Base-by-base conservation (phyloP, 2,113 vertebrate species). In the Cranoglanis bouderius region DNA sequence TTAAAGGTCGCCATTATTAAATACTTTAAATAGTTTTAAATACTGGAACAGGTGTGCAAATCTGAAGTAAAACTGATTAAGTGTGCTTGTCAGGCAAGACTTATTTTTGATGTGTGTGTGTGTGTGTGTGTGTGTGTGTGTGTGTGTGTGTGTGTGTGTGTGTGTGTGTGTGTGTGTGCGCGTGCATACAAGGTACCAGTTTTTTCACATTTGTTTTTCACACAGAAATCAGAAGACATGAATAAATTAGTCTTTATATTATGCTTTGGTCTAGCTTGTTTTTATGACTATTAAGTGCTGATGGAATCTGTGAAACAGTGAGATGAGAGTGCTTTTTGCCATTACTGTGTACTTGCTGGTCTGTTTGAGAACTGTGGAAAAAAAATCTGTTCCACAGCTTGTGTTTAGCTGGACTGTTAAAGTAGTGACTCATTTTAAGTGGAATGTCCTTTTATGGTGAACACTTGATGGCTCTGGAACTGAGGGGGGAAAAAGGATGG, bases 211-310 rank as follows among this genome's bases (percentile, higher is more conserved):
- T 86, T 95, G 85, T 94, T 89, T 93, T 93, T 92, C 84, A 92
- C 90, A 89, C 88, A 92, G 87, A 85, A 70, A 75, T 86, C 89
- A 78, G 77, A 78, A 70, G 89, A 94, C 93, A 94, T 93, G 94
- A 93, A 93, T 91, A 88, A 94, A 94, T 92, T 90, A 92, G 92
- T 95, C 93, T 95, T 95, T 95, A 92, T 95, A 94, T 94, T 93
- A 95, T 94, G 92, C 91, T 85, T 82, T 87, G 90, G 88, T 88
- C 92, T 91, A 88, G 91, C 80, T 93, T 93, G 88, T 89, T 90
- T 92, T 86, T 80, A 6, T 81, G 55, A n/a, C 57, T 21, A 63
- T 26, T 29, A 19, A 55, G 21, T n/a, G 29, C 6, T 83, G 38
- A 46, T 19, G 21, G 32, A 82, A 87, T n/a, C 81, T 75, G 53